These are phyloP conservation scores for Pheosia tremula DNA, from an alignment of 2,888 invertebrate genomes.

Conservation along the genomic window DNA sequence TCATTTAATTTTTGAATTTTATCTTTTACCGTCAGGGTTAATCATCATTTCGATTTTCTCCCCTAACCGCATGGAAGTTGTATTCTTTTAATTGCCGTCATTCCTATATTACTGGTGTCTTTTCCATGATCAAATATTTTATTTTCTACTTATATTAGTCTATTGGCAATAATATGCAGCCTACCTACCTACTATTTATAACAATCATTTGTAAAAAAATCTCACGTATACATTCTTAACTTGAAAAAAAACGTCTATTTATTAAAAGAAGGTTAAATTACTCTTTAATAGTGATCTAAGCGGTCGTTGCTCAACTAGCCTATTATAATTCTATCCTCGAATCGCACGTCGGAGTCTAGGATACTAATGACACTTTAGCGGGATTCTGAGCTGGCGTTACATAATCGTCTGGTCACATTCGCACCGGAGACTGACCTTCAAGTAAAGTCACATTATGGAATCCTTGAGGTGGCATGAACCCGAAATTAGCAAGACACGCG, in stretches of 20 bases:
- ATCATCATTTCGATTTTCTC: neutral
- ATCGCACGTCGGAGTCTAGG: conserved; percentile 27
- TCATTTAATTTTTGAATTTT: no score
- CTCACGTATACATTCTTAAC: neutral
- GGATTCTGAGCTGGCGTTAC: conserved; percentile 30
- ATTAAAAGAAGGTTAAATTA: neutral
- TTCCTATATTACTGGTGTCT: no score
- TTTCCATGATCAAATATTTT: no score
- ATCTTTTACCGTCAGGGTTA: neutral
- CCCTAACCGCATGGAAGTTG: neutral
- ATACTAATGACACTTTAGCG: conserved; percentile 35
- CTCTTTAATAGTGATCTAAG: conserved; percentile 6
- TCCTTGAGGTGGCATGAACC: neutral
- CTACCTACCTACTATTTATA: no score
- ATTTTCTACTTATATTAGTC: no score
- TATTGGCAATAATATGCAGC: no score
- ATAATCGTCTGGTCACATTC: conserved; percentile 33
- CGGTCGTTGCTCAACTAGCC: conserved; percentile 12
- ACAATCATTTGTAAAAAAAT: no score
- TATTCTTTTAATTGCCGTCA: no score
- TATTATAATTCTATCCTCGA: conserved; percentile 35
- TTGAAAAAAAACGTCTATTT: neutral
- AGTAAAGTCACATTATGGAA: conserved; percentile 13
- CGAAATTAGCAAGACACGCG: no score
- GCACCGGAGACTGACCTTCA: conserved; percentile 20